These are phyloP conservation scores for Darevskia nairensis DNA, from an alignment of 2,797 vertebrate genomes.

Conservation along the genomic window DNA sequence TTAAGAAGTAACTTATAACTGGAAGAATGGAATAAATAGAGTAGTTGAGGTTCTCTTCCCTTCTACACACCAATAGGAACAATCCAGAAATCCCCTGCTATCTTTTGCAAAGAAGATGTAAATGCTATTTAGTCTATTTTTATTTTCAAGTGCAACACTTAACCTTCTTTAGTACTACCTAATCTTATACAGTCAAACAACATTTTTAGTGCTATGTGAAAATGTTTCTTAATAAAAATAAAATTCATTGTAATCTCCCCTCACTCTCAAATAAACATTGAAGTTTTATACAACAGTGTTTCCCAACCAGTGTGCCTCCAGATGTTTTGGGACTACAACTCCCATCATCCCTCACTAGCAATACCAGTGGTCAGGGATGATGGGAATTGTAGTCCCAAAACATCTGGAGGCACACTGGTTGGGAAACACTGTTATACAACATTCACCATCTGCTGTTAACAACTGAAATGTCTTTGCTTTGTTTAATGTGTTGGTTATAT, in stretches of 20 bases:
- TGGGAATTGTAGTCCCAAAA: no score
- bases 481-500: background rate
- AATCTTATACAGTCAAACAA: conserved; percentile 55
- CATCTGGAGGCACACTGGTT: no score
- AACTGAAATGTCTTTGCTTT: background rate
- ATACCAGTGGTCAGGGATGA: no score
- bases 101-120: conserved; percentile 69
- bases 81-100: conserved; percentile 68
- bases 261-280: conserved; percentile 14
- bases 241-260: background rate
- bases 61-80: conserved; percentile 53
- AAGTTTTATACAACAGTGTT: conserved; percentile 37
- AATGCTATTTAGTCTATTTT: conserved; percentile 66
- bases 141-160: conserved; percentile 57
- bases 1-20: conserved; percentile 62
- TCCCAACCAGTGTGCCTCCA: no score
- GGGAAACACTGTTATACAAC: no score
- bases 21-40: conserved; percentile 62
- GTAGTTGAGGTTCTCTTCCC: conserved; percentile 36
- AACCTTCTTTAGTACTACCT: conserved; percentile 70
- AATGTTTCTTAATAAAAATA: conserved; percentile 25
- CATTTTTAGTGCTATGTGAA: conserved; percentile 44
- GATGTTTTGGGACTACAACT: no score
- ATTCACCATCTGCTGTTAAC: conserved; percentile 26
- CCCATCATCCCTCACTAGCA: no score